Evolutionary conservation across 2,888 invertebrate species (phyloP), one percentile per base, ranked within the genome.

Genomic region (Carpatolechia fugitivella): DNA sequence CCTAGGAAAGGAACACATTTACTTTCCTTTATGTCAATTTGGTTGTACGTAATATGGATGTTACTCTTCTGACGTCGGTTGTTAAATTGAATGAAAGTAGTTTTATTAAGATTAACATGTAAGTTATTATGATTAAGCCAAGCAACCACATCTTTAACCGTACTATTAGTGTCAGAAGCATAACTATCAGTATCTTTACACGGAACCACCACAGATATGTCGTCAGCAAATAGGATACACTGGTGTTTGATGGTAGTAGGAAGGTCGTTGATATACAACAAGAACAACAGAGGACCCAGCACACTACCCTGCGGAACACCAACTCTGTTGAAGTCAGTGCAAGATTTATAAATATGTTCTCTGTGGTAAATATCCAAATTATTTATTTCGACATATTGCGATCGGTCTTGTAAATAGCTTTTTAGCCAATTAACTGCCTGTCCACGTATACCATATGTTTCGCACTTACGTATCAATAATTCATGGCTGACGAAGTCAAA

Each of bases 401-500:
- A 41, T 31, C 47, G 11, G 13, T 33, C 33, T 10, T 16, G 24
- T 14, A 29, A 41, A 16, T 49, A 49, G 10, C 16, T 18, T 6
- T 2, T 11, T 3, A 49, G 6, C 48, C 48, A 49, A 18, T 33
- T 49, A 6, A 35, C 11, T 18, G 48, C 48, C 16, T 7, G 20
- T 8, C 48, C 48, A 8, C 48, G 24, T 3, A 49, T 49, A n/a
- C 48, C 48, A 33, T 33, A 35, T 1, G 8, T 35, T 18, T 50
- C 41, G 6, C 48, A 30, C 35, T 59, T 59, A 1, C n/a, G 14
- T 0, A 59, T 40, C 8, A 59, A 40, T 29, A 20, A 24, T 41
- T 56, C 11, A 18, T 52, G 40, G 29, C 29, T n/a, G 40, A 57
- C 61, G 40, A 44, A 57, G 35, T 56, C 58, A 38, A 61, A 59